Base-by-base conservation (phyloP, 1,140 invertebrate species). In the Sipha flava region DNA sequence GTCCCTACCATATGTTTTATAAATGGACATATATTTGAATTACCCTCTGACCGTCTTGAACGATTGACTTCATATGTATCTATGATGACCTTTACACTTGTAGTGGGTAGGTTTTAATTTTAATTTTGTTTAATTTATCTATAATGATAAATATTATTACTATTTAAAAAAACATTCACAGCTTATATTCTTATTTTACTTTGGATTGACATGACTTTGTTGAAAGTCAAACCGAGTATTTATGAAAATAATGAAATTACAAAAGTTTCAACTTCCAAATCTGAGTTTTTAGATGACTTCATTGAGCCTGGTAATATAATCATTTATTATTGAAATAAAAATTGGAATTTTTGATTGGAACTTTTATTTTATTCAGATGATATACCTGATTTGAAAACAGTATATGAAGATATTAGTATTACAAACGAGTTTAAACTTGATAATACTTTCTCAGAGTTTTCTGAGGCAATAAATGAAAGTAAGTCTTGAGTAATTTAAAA, bases 1-100 rank as follows among this genome's bases (percentile, higher is more conserved):
- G 70, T 75, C 70, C 70, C 70, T 54, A 23, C 14, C 34, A 43
- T 75, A 75, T 75, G 70, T 54, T 54, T 37, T 37, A 31, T 52
- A 37, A 52, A 54, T 37, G 70, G 49, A 54, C 47, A 54, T 75
- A 75, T 75, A 52, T 49, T 75, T 52, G 70, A 75, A 75, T 37
- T 75, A 75, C 70, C 70, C 2, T 47, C 14, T 21, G 70, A 54
- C 4, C 70, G 70, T 23, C 18, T 75, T 34, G 70, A 75, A 75
- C 47, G 70, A 29, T 52, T 75, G 23, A 75, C 70, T 75, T 75
- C 70, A 21, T 75, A 75, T n/a, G 12, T 54, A 16, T 52, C 45
- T 3, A 75, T 75, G 70, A 75, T 75, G 47, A 52, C 70, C 54
- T 18, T 54, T 37, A 75, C 70, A 54, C 37, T 75, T 6, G n/a